Evolutionary conservation across 2,888 invertebrate species (phyloP), one percentile per base, ranked within the genome.

Genomic region (Agrotis puta): DNA sequence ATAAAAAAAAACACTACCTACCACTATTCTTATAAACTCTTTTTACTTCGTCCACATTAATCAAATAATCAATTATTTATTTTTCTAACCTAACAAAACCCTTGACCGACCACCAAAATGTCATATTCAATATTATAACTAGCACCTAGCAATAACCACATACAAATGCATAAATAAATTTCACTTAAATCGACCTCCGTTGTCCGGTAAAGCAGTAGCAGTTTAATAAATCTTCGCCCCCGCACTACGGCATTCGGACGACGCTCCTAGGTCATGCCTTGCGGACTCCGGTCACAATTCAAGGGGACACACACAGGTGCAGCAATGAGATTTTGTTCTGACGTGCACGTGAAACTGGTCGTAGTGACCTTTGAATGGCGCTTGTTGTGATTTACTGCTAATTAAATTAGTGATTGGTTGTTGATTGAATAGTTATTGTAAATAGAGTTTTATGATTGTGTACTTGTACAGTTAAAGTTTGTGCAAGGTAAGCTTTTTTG

Each of bases 211-310:
- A 88, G 90, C 93, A 88, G 93, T 91, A 92, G 94, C 91, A 83
- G 87, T 91, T 90, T 87, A 85, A 93, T 93, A 94, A 93, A 94
- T 94, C 94, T 91, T 87, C 93, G 92, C 93, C 93, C 90, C 91
- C 93, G 91, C 84, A 79, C n/a, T 62, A 67, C 64, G 63, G 57
- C 58, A 58, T 72, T 71, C 69, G 64, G 77, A 62, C 81, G 79
- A 79, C 75, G 79, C 56, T 75, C 81, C 84, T 85, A 85, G 80
- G 86, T 83, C 85, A 85, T 74, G 70, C 61, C 80, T 72, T 70
- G 77, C 69, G 71, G 79, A 83, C 79, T 64, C 74, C 86, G 84
- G 64, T 77, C 82, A 80, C 84, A 80, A 77, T 74, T 82, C 73
- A 74, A 82, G 86, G 66, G 64, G 64, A 81, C 79, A 70, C 77